Conservation (phyloP, 2,888 invertebrate species). For the Microplitis manilae region DNA sequence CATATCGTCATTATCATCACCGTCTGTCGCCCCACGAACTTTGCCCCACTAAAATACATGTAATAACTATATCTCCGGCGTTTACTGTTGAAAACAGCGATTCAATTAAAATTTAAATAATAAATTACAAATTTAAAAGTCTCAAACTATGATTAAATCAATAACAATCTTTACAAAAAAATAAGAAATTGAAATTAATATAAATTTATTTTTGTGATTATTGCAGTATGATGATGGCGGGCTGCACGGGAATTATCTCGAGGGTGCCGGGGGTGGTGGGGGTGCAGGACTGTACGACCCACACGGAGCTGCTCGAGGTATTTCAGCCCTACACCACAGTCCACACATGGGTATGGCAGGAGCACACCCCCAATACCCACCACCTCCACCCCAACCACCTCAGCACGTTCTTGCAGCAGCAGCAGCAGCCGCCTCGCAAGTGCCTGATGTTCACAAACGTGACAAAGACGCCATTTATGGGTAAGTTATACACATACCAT, state of each 20-base stretch:
- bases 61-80: neutral
- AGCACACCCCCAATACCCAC: slow-evolving; percentile 83
- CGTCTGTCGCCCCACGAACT: slow-evolving; percentile 46
- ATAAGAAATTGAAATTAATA: neutral
- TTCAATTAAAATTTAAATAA: too few relatives aligned
- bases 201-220: slow-evolving; percentile 36
- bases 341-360: slow-evolving; percentile 76
- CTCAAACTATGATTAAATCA: neutral
- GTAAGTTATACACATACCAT: slow-evolving; percentile 77
- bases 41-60: slow-evolving; percentile 36
- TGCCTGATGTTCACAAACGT: slow-evolving; percentile 94
- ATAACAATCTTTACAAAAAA: too few relatives aligned
- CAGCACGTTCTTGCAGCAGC: slow-evolving; percentile 88
- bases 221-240: slow-evolving; percentile 92
- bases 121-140: neutral
- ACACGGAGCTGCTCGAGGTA: slow-evolving; percentile 78
- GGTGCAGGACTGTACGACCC: slow-evolving; percentile 83
- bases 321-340: slow-evolving; percentile 76
- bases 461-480: slow-evolving; percentile 99
- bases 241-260: slow-evolving; percentile 92
- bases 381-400: slow-evolving; percentile 76
- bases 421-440: slow-evolving; percentile 74
- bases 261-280: slow-evolving; percentile 77
- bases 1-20: slow-evolving; percentile 43
- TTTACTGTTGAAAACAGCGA: neutral